Base-by-base conservation (phyloP, 2,888 invertebrate genomes). In the Acanthoscelides obtectus region DNA sequence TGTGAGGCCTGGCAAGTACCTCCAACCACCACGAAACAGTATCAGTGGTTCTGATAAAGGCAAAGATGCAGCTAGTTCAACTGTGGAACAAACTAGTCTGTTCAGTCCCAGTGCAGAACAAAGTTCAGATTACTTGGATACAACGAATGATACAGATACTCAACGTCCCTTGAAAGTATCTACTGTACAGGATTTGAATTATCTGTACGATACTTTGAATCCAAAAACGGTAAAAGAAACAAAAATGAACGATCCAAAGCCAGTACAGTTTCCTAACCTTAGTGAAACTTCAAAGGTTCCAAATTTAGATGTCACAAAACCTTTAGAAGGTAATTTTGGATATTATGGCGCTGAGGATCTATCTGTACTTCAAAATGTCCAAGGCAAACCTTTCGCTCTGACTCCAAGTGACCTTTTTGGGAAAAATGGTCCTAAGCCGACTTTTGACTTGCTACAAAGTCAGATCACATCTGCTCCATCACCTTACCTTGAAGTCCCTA, bases 401-500 rank as follows among this genome's bases (percentile, higher is more conserved):
- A 17, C 45, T 12, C 8, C 45, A 45, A 17, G 3, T 12, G 45
- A 45, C 45, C 45, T 45, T 12, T 17, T 12, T 12, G 45, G 12
- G 6, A 1, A 4, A 6, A 45, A 12, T 12, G 45, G 12, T 45
- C 17, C 45, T 45, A 45, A 45, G 45, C 45, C 6, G 8, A 45
- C 5, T 45, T 12, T 45, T 45, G 45, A 45, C 5, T 45, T 45
- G 1, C 17, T 45, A 17, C 5, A 12, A 12, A 45, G 17, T 17
- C 45, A 45, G 12, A 12, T 45, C 3, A 22, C 25, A 4, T 64
- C 72, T 12, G 22, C 27, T 12, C 71, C 72, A 3, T 69, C 70
- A 0, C 69, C 69, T 2, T 72, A 66, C 66, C 27, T 70, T 17
- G 65, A 74, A 27, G 70, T 17, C n/a, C 71, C 70, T 25, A 71